Percentiles rank a stretch among this genome's conserved stretches.
Conservation (phyloP, 2,888 invertebrate genomes). For the Gandaritis pyraliata region DNA sequence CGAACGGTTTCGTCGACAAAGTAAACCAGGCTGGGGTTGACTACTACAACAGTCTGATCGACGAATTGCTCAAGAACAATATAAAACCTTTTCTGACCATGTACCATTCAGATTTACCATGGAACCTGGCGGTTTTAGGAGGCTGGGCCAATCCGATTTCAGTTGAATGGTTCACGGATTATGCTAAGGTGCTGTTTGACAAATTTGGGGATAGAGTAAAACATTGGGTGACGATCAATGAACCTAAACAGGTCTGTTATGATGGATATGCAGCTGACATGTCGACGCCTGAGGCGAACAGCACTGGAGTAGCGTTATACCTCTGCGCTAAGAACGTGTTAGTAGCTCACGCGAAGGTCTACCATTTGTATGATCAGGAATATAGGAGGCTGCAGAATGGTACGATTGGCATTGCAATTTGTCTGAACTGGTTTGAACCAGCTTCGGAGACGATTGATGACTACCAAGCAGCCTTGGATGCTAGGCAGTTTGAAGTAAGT, state of each 20-base stretch:
- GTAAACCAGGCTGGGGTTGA: constrained; percentile 84
- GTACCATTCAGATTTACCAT: constrained; percentile 86
- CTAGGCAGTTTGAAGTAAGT: constrained; percentile 82
- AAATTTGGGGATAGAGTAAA: constrained; percentile 77
- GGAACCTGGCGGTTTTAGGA: constrained; percentile 80
- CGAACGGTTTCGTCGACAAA: constrained; percentile 78
- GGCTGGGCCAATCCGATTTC: constrained; percentile 85
- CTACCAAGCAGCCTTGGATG: constrained; percentile 77
- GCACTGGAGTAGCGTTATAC: constrained; percentile 78
- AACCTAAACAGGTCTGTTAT: constrained; percentile 74
- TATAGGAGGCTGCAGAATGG: constrained; percentile 58
- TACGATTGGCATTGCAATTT: constrained; percentile 63
- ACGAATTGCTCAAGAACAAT: constrained; percentile 79
- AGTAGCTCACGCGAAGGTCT: constrained; percentile 82
- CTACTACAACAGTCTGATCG: constrained; percentile 86
- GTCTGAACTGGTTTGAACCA: constrained; percentile 79
- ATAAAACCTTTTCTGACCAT: constrained; percentile 85
- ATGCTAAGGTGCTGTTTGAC: constrained; percentile 79
- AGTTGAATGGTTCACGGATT: constrained; percentile 82
- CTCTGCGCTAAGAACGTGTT: constrained; percentile 81
- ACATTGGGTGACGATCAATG: constrained; percentile 85
- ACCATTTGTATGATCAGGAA: constrained; percentile 66
- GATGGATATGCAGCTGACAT: constrained; percentile 63
- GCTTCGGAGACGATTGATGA: constrained; percentile 74
- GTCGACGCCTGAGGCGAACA: constrained; percentile 66